phyloP scores from a whole-genome alignment of 2,113 vertebrate species.

The Cheirogaleus medius region DNA sequence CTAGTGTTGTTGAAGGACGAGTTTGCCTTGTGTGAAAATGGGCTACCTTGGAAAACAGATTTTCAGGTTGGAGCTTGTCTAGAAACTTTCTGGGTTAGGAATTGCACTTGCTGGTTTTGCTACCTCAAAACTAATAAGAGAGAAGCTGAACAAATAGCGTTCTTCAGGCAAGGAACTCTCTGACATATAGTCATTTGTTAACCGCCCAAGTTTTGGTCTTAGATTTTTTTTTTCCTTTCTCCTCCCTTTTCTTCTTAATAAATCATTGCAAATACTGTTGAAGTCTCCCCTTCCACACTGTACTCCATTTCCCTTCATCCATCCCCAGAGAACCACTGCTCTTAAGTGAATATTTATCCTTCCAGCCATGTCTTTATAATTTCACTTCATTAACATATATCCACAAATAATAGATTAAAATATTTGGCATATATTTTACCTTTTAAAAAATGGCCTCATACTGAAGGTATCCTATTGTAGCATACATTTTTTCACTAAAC shows the following conservation, averaged over 20 bases:
- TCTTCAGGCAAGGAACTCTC: not conserved
- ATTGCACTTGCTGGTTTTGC: not conserved
- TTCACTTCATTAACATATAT: not conserved
- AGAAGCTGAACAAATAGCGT: not conserved
- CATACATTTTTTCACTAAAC: not conserved
- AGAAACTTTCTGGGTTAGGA: not conserved
- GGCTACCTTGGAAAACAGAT: not conserved
- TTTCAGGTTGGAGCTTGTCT: not conserved
- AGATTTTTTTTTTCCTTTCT: not conserved
- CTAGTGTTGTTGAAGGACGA: not conserved
- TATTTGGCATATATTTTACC: not conserved
- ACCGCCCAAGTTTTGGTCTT: not conserved
- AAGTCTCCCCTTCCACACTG: not conserved
- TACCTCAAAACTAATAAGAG: not conserved
- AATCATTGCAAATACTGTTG: not conserved
- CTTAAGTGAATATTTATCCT: not conserved
- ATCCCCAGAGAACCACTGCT: not conserved
- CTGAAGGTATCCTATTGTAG: not conserved
- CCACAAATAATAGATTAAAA: not conserved
- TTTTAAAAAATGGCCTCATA: not conserved
- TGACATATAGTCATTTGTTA: not conserved
- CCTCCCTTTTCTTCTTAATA: not conserved
- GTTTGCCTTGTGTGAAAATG: not conserved
- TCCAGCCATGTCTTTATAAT: not conserved
- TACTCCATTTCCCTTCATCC: not conserved